phyloP scores from a whole-genome alignment of 2,888 invertebrate species.

The Netelia virgata region DNA sequence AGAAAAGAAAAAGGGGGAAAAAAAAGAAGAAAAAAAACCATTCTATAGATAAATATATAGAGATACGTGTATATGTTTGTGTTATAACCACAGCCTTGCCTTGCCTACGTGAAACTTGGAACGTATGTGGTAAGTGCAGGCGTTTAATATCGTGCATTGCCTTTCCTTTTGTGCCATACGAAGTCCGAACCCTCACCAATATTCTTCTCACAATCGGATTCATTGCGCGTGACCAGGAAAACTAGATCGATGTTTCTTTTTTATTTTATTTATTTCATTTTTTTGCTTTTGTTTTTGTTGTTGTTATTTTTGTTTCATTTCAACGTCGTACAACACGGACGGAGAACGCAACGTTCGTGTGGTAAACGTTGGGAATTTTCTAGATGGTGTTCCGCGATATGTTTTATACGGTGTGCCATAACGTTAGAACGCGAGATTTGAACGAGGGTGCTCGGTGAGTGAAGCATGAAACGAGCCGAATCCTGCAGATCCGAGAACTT shows the following conservation, averaged over 20 bases:
- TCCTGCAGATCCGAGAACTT: neutral
- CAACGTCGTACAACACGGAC: constrained; percentile 2
- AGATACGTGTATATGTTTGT: neutral
- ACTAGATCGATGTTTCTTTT: constrained; percentile 47
- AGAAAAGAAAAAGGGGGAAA: constrained; percentile 31
- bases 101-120: constrained; percentile 26
- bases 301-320: neutral
- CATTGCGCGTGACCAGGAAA: constrained; percentile 65
- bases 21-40: neutral
- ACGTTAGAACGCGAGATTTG: neutral
- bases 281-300: neutral
- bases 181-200: constrained; percentile 39
- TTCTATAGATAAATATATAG: neutral
- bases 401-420: neutral
- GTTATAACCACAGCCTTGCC: constrained; percentile 21
- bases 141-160: constrained; percentile 44
- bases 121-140: constrained; percentile 25
- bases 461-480: neutral
- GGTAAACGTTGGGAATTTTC: neutral
- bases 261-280: neutral
- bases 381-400: constrained; percentile 3
- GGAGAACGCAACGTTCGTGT: neutral
- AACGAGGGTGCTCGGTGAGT: neutral
- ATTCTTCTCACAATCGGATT: constrained; percentile 61
- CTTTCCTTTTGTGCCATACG: constrained; percentile 59